phyloP scores from a whole-genome alignment of 2,888 invertebrate genomes.

The Pterostichus niger region DNA sequence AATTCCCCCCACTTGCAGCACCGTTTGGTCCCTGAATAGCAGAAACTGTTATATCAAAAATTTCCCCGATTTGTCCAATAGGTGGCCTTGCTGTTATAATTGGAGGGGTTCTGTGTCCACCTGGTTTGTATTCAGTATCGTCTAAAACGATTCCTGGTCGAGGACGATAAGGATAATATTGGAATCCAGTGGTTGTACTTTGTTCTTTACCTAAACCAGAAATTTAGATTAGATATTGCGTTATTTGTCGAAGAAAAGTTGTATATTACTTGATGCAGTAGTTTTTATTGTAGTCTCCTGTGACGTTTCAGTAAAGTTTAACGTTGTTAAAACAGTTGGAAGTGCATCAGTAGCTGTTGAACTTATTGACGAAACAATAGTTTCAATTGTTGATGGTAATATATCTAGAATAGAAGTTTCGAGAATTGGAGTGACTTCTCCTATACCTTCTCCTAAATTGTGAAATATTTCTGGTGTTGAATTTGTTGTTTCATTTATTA shows the following conservation, averaged over 20 bases:
- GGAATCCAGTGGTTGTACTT: slow-evolving; percentile 75
- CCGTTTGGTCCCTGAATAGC: slow-evolving; percentile 87
- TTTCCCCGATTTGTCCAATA: slow-evolving; percentile 84
- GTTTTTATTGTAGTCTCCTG: background rate
- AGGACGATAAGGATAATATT: slow-evolving; percentile 84
- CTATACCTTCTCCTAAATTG: slow-evolving; percentile 67
- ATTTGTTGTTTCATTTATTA: slow-evolving; percentile 52
- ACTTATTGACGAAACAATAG: slow-evolving; percentile 62
- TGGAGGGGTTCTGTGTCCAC: slow-evolving; percentile 77
- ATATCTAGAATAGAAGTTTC: slow-evolving; percentile 77
- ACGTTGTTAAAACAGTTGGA: slow-evolving; percentile 71
- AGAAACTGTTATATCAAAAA: slow-evolving; percentile 93
- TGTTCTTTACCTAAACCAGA: slow-evolving; percentile 58
- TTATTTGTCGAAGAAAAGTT: background rate
- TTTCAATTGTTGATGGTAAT: slow-evolving; percentile 70
- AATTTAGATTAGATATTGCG: background rate
- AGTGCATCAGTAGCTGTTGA: slow-evolving; percentile 77
- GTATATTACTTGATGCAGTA: slow-evolving; percentile 50
- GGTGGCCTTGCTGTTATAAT: slow-evolving; percentile 76
- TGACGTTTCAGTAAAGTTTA: slow-evolving; percentile 70
- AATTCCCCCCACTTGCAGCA: slow-evolving; percentile 77
- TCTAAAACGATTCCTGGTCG: slow-evolving; percentile 92
- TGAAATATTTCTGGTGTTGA: slow-evolving; percentile 29
- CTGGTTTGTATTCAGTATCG: slow-evolving; percentile 89
- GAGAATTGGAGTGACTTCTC: slow-evolving; percentile 73